Percentiles rank a stretch among this genome's conserved stretches.
Conservation (phyloP, 2,113 vertebrate species). For the Neolamprologus caudopunctatus region DNA sequence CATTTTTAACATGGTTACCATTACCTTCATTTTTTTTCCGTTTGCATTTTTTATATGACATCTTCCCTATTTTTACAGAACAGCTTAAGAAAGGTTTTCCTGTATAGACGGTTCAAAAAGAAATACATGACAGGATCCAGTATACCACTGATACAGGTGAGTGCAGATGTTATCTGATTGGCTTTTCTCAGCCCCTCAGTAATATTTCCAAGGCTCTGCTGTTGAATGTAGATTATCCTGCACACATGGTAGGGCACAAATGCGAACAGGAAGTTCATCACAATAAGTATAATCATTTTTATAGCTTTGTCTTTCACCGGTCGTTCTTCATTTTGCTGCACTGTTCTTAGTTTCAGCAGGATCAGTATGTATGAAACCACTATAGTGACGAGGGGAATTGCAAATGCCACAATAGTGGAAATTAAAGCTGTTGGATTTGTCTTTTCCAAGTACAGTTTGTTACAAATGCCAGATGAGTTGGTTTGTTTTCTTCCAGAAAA, state of each 20-base stretch:
- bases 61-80: slow-evolving; percentile 26
- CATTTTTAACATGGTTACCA: not conserved
- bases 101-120: slow-evolving; percentile 61
- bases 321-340: slow-evolving; percentile 10
- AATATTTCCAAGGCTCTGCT: not conserved
- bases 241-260: slow-evolving; percentile 70
- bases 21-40: not conserved
- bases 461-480: slow-evolving; percentile 32
- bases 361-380: slow-evolving; percentile 60
- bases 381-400: slow-evolving; percentile 52
- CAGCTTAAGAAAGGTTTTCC: slow-evolving; percentile 26
- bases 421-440: slow-evolving; percentile 36
- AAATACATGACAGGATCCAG: slow-evolving; percentile 74
- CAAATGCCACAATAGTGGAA: slow-evolving; percentile 58
- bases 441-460: slow-evolving; percentile 62
- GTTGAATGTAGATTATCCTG: slow-evolving; percentile 58
- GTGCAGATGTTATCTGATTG: slow-evolving; percentile 66
- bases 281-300: slow-evolving; percentile 58
- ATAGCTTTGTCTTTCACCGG: slow-evolving; percentile 50
- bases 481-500: not conserved
- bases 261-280: slow-evolving; percentile 64
- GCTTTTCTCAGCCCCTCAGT: slow-evolving; percentile 8
- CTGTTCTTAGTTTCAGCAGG: slow-evolving; percentile 42
- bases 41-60: not conserved
- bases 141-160: slow-evolving; percentile 66